Evolutionary conservation across 2,113 vertebrate genomes (phyloP).

Genomic region (Vidua macroura): DNA sequence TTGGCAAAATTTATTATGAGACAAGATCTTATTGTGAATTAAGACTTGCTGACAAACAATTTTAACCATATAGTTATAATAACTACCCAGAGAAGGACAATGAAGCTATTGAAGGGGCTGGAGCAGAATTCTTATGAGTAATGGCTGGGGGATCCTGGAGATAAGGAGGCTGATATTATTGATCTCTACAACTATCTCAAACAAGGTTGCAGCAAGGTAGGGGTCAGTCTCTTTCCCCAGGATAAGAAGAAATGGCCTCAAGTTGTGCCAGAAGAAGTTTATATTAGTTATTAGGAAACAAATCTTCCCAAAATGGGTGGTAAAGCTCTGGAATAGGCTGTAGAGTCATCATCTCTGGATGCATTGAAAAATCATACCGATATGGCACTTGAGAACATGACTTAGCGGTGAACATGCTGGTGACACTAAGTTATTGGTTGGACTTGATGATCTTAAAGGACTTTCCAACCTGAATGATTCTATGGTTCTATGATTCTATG

Average conservation of each 20-base stretch:
- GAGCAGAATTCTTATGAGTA: neutral
- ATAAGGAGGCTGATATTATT: neutral
- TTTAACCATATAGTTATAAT: neutral
- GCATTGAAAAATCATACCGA: neutral
- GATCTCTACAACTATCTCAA: neutral
- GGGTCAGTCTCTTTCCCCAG: neutral
- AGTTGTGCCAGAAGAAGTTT: neutral
- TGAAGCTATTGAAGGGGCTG: neutral
- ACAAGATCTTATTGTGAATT: neutral
- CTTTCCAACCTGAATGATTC: neutral
- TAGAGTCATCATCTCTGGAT: neutral
- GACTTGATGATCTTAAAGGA: neutral
- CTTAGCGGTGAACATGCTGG: neutral
- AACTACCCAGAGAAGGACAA: neutral
- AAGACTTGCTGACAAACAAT: neutral
- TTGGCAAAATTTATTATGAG: neutral
- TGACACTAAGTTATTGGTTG: neutral
- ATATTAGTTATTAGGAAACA: neutral
- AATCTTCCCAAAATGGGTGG: neutral
- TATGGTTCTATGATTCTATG: neutral
- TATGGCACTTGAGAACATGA: too few relatives aligned
- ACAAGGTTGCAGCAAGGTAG: too few relatives aligned
- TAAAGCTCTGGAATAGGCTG: neutral
- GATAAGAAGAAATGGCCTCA: neutral
- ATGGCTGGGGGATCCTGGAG: neutral